Percentiles rank a stretch among this genome's conserved stretches.
These are phyloP conservation scores for Zophobas morio DNA, from an alignment of 1,140 invertebrate genomes.

Conservation along the genomic window DNA sequence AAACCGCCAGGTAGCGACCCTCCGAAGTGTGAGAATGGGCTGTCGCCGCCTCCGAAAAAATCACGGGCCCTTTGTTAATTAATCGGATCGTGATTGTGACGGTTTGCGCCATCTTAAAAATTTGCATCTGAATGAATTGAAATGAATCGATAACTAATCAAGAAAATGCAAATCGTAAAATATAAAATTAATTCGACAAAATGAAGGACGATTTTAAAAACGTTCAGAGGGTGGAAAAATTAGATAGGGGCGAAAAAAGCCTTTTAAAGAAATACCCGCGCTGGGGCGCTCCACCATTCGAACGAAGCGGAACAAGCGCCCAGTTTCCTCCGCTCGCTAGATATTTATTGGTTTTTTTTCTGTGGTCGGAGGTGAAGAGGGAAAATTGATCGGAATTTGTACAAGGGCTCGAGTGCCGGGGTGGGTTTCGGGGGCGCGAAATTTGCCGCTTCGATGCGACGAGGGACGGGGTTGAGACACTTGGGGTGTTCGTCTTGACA, in stretches of 20 bases:
- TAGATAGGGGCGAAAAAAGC: conserved; percentile 59
- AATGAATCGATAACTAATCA: conserved; percentile 62
- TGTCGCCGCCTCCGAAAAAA: not conserved
- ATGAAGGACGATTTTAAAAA: conserved; percentile 58
- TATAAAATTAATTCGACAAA: conserved; percentile 61
- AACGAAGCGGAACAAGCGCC: conserved; percentile 46
- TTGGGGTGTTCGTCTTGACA: conserved; percentile 58
- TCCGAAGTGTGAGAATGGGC: not conserved
- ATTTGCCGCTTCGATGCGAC: conserved; percentile 43
- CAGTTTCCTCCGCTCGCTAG: too few relatives aligned
- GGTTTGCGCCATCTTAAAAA: not conserved
- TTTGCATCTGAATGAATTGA: conserved; percentile 35
- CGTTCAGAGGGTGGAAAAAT: conserved; percentile 57
- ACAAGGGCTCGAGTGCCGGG: too few relatives aligned
- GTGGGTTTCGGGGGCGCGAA: not conserved
- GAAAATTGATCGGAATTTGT: too few relatives aligned
- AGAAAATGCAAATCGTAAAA: conserved; percentile 61
- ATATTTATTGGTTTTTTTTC: not conserved
- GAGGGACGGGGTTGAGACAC: conserved; percentile 44
- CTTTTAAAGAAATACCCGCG: conserved; percentile 59
- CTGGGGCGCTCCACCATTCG: conserved; percentile 47
- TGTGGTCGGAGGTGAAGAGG: not conserved
- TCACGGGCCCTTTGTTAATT: conserved; percentile 12
- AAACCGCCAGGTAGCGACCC: conserved; percentile 46
- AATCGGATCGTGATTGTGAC: conserved; percentile 15